Base-by-base conservation (phyloP, 53 echinoderm and acorn worm genomes). In the Echinometra lucunter region DNA sequence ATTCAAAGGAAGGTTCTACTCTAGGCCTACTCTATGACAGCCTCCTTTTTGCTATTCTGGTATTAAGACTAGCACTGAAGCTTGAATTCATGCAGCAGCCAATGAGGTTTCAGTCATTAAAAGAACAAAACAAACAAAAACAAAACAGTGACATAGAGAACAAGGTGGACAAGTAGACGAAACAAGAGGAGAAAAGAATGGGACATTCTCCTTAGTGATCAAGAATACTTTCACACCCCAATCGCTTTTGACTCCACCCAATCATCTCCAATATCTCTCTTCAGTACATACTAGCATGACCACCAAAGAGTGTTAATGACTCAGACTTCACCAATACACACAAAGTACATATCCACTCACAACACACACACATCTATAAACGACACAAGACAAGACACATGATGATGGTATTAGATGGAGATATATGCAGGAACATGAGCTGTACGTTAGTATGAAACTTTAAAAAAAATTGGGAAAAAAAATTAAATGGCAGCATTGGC, bases 81-180 rank as follows among this genome's bases (percentile, higher is more conserved):
- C 85, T 85, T 47, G 53, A 85, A 85, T 28, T 45, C 85, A 85
- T 89, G 89, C 89, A 89, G 38, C 89, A 89, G 89, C 89, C 89
- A 89, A 89, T 89, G 63, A 19, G 49, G n/a, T 28, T 1, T 49
- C 17, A 15, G 10, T 85, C 15, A 30, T 47, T 85, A 49, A 85
- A 85, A 83, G 49, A 85, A 85, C 13, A 45, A 85, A 28, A 85
- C 10, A 85, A 85, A 85, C 47, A 27, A 1, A 49, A 11, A 85
- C 85, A n/a, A 85, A 85, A 85, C 47, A 27, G 13, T 85, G 21
- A 85, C 85, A 85, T 15, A 49, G 85, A 85, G 25, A 85, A 85
- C 85, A 47, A 28, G 11, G 45, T 44, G 44, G 78, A 78, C 38
- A 27, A 28, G 28, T 13, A 10, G n/a, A 85, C 85, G 30, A 81